A percentile compares a stretch with the other conserved stretches of the same genome.
Evolutionary conservation across 2,113 vertebrate species (phyloP).

Genomic region (Willisornis vidua): DNA sequence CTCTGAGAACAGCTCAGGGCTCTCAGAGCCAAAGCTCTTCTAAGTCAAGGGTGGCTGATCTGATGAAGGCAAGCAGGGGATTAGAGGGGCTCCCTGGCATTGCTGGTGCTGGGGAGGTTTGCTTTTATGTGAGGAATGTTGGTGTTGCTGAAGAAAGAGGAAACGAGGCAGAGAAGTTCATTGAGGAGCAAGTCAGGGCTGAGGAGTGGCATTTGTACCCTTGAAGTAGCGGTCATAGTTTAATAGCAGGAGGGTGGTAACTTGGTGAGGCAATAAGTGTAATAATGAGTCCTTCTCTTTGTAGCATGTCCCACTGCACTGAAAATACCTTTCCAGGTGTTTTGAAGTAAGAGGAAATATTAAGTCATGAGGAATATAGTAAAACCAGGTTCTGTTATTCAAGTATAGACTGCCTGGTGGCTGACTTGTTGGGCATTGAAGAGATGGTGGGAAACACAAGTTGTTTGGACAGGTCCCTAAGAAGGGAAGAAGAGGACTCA

Average conservation of each 20-base stretch:
- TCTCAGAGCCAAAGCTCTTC: background rate
- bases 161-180: background rate
- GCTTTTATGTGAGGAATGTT: background rate
- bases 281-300: background rate
- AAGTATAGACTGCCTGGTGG: background rate
- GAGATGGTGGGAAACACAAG: background rate
- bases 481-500: background rate
- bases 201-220: background rate
- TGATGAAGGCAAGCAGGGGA: background rate
- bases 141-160: background rate
- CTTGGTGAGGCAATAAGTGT: background rate
- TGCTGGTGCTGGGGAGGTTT: background rate
- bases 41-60: background rate
- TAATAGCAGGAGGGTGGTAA: background rate
- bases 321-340: background rate
- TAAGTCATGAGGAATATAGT: background rate
- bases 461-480: background rate
- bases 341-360: background rate
- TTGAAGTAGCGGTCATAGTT: background rate
- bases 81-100: background rate
- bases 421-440: background rate
- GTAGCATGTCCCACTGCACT: background rate
- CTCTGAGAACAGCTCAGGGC: background rate
- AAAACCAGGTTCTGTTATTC: background rate
- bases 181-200: rapidly evolving